Evolutionary conservation across 2,888 invertebrate genomes (phyloP).

Genomic region (Reticulitermes lucifugus): DNA sequence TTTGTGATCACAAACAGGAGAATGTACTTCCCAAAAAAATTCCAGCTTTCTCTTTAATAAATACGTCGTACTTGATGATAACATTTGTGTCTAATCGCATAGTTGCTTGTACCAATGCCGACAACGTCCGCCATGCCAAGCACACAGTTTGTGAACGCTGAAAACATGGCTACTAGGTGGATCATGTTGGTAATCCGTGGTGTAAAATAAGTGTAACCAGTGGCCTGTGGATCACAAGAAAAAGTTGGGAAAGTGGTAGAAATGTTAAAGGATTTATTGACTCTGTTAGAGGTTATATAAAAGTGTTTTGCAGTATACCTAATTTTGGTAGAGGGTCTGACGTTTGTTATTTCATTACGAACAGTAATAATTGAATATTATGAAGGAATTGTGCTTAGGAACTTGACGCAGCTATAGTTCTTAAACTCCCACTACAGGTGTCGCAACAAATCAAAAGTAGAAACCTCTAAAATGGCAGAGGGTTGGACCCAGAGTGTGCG

Average conservation of each 20-base stretch:
- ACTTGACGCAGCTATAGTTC: not conserved
- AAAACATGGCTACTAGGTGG: no score
- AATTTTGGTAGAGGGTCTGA: not conserved
- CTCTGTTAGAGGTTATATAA: not conserved
- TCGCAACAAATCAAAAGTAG: conserved; percentile 12
- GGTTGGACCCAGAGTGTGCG: conserved; percentile 54
- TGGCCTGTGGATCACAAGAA: not conserved
- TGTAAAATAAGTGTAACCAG: not conserved
- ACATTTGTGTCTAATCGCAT: no score
- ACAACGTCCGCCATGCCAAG: no score
- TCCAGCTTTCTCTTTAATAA: no score
- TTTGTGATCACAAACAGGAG: no score
- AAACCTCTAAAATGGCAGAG: conserved; percentile 54
- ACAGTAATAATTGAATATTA: not conserved
- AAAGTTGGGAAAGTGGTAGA: not conserved
- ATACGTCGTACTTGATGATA: no score
- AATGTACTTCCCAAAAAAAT: no score
- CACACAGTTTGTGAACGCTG: no score
- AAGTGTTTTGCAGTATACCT: not conserved
- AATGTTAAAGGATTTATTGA: not conserved
- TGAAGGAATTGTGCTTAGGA: not conserved
- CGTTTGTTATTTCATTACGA: not conserved
- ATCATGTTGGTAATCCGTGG: no score
- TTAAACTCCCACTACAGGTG: conserved; percentile 22
- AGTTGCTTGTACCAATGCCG: no score